Evolutionary conservation across 2,888 invertebrate genomes (phyloP).

Genomic region (Drosophila infuscata): DNA sequence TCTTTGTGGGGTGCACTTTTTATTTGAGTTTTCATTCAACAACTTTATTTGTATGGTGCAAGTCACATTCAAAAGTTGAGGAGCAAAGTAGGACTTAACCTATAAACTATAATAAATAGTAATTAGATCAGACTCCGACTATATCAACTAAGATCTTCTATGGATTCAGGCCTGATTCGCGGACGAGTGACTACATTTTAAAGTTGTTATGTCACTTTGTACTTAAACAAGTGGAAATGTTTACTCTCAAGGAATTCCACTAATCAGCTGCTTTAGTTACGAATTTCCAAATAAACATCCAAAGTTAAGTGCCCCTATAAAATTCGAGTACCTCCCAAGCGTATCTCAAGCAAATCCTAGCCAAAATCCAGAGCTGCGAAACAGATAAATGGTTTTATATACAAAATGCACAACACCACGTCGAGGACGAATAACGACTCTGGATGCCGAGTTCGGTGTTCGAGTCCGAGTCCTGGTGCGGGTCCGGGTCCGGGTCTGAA

Average conservation of each 20-base stretch:
- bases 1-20: not conserved
- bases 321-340: not conserved
- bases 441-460: not conserved
- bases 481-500: not conserved
- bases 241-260: not conserved
- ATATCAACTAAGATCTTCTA: not conserved
- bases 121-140: not conserved
- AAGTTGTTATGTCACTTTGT: not conserved
- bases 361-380: conserved; percentile 66
- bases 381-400: conserved; percentile 76
- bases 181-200: not conserved
- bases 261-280: not conserved
- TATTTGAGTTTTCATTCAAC: not conserved
- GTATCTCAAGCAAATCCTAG: conserved; percentile 15
- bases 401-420: conserved; percentile 61
- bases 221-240: not conserved
- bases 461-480: not conserved
- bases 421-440: not conserved
- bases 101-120: not conserved
- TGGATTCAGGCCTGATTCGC: not conserved
- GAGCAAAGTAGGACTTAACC: not conserved
- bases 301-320: not conserved
- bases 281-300: not conserved
- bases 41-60: not conserved
- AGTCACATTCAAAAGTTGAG: not conserved